Percentiles rank a stretch among this genome's conserved stretches.
Conservation (phyloP, 2,888 invertebrate species). For the Eudemis profundana region DNA sequence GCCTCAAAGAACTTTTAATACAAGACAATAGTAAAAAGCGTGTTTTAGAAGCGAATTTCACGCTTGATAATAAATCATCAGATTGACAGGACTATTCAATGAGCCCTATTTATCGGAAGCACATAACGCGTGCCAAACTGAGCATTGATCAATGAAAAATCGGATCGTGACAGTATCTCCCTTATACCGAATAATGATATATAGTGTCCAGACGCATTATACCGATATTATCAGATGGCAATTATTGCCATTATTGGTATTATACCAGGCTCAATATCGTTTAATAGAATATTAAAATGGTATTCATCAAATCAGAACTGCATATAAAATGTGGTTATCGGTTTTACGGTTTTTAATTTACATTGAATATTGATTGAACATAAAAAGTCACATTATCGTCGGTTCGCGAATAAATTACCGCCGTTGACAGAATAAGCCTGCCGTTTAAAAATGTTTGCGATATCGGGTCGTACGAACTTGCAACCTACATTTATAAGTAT, state of each 20-base stretch:
- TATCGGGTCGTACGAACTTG: background rate
- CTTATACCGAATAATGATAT: constrained; percentile 72
- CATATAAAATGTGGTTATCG: constrained; percentile 68
- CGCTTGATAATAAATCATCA: constrained; percentile 77
- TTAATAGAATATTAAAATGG: constrained; percentile 76
- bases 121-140: constrained; percentile 76
- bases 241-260: no score
- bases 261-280: constrained; percentile 64
- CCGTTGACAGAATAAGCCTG: constrained; percentile 39
- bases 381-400: constrained; percentile 39
- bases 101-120: constrained; percentile 74
- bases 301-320: constrained; percentile 68
- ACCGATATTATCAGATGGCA: constrained; percentile 48
- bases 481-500: background rate
- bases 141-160: constrained; percentile 74
- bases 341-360: constrained; percentile 59
- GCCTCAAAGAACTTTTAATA: constrained; percentile 60
- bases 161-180: constrained; percentile 68
- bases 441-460: constrained; percentile 33
- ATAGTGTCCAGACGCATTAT: constrained; percentile 60
- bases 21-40: constrained; percentile 57
- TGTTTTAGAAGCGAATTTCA: constrained; percentile 72
- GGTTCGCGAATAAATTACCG: constrained; percentile 36
- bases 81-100: constrained; percentile 72
- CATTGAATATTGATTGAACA: constrained; percentile 44